These are phyloP conservation scores for Rhynchonycteris naso DNA, from an alignment of 2,797 vertebrate species.

Conservation along the genomic window DNA sequence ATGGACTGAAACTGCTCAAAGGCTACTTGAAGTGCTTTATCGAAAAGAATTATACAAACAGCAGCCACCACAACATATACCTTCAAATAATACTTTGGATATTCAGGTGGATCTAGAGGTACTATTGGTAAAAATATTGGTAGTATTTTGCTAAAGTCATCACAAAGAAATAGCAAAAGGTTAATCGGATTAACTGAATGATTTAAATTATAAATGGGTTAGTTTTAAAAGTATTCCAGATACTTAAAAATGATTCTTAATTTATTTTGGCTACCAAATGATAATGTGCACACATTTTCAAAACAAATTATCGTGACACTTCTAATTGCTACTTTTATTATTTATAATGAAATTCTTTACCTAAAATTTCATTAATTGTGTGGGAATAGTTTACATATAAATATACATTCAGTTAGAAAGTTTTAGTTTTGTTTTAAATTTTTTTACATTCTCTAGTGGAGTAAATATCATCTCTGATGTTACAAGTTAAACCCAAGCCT, in stretches of 20 bases:
- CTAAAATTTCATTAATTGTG: neutral
- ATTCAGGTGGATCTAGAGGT: neutral
- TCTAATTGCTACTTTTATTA: conserved; percentile 24
- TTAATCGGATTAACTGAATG: neutral
- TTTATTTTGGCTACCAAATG: neutral
- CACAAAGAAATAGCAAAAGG: neutral
- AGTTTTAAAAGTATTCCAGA: neutral
- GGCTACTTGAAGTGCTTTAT: neutral
- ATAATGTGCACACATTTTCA: neutral
- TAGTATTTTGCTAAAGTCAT: neutral
- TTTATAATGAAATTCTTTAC: neutral
- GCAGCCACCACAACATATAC: neutral
- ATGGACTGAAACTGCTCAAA: neutral
- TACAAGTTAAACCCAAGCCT: neutral
- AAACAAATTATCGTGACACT: neutral
- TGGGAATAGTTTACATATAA: neutral
- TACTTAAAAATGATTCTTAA: neutral
- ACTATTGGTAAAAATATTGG: neutral
- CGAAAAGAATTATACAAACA: neutral
- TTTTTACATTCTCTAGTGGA: neutral
- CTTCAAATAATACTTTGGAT: neutral
- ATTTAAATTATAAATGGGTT: neutral
- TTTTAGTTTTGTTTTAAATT: neutral
- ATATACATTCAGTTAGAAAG: conserved; percentile 7
- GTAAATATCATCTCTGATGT: neutral